Conservation (phyloP, 2,888 invertebrate species). For the Nysson spinosus region DNA sequence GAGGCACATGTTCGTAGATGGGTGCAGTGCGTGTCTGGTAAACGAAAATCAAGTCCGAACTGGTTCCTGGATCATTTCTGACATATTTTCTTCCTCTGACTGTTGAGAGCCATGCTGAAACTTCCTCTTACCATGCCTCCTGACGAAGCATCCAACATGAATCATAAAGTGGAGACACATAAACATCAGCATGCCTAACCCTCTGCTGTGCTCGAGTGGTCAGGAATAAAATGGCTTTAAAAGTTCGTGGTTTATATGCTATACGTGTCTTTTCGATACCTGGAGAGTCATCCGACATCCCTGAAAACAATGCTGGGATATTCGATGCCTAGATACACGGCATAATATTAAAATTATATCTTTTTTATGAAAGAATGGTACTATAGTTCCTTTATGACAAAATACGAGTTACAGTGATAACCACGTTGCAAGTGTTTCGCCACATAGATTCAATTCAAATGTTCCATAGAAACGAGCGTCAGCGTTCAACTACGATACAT, state of each 20-base stretch:
- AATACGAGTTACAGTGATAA: too few species aligned
- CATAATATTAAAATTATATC: slow-evolving; percentile 10
- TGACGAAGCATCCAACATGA: slow-evolving; percentile 36
- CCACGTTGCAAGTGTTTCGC: slow-evolving; percentile 14
- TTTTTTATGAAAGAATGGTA: not conserved
- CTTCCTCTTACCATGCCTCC: slow-evolving; percentile 30
- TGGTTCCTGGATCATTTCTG: slow-evolving; percentile 49
- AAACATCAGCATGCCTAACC: slow-evolving; percentile 43
- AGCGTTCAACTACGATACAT: not conserved
- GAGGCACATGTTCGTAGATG: slow-evolving; percentile 22
- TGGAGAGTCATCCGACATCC: slow-evolving; percentile 11
- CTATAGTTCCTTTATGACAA: not conserved
- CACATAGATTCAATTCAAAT: slow-evolving; percentile 26
- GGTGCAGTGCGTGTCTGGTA: slow-evolving; percentile 22
- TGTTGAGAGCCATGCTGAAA: slow-evolving; percentile 15
- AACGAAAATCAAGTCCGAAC: slow-evolving; percentile 30
- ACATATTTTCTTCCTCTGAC: slow-evolving; percentile 41
- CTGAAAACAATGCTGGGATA: slow-evolving; percentile 15
- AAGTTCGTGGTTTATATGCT: slow-evolving; percentile 16
- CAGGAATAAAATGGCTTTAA: slow-evolving; percentile 22
- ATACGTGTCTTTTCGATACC: slow-evolving; percentile 29
- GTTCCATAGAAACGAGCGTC: slow-evolving; percentile 13
- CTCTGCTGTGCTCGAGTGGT: slow-evolving; percentile 11
- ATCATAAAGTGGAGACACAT: slow-evolving; percentile 50
- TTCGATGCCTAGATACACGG: slow-evolving; percentile 13